phyloP scores from a whole-genome alignment of 2,797 vertebrate genomes.

The Columba guinea region DNA sequence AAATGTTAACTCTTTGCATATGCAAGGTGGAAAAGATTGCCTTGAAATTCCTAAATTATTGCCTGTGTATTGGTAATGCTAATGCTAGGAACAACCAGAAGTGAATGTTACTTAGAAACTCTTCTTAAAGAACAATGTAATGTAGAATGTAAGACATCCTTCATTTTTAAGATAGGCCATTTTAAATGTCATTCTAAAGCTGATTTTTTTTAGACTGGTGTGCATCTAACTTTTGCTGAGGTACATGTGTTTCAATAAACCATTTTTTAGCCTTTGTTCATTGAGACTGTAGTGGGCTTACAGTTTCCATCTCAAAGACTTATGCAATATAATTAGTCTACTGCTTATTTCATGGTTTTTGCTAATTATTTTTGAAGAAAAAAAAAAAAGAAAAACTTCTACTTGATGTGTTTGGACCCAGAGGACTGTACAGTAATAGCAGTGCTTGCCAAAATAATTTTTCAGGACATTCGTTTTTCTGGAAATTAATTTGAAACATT shows the following conservation, averaged over 20 bases:
- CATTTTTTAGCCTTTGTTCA: constrained; percentile 33
- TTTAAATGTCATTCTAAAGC: constrained; percentile 16
- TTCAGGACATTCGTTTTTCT: constrained; percentile 5
- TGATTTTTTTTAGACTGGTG: constrained; percentile 31
- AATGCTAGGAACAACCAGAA: constrained; percentile 51
- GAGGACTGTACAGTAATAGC: not conserved
- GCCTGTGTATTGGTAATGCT: constrained; percentile 54
- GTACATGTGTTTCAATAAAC: constrained; percentile 6
- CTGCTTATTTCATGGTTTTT: constrained; percentile 16
- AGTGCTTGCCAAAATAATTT: constrained; percentile 22
- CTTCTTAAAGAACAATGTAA: constrained; percentile 13
- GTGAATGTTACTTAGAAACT: constrained; percentile 47
- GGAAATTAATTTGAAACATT: constrained; percentile 11
- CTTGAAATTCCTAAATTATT: constrained; percentile 61
- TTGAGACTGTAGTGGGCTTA: not conserved
- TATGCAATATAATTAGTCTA: not conserved
- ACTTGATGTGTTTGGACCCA: not conserved
- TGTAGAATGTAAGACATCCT: constrained; percentile 28
- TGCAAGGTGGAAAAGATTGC: constrained; percentile 61
- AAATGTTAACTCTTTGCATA: constrained; percentile 52
- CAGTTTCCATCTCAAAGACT: constrained; percentile 1
- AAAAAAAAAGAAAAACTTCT: not conserved
- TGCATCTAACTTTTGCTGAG: constrained; percentile 23
- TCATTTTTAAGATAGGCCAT: not conserved
- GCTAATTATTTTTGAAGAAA: not conserved